A percentile compares a stretch with the other conserved stretches of the same genome.
These are phyloP conservation scores for Temnothorax longispinosus DNA, from an alignment of 1,140 invertebrate genomes.

Conservation along the genomic window DNA sequence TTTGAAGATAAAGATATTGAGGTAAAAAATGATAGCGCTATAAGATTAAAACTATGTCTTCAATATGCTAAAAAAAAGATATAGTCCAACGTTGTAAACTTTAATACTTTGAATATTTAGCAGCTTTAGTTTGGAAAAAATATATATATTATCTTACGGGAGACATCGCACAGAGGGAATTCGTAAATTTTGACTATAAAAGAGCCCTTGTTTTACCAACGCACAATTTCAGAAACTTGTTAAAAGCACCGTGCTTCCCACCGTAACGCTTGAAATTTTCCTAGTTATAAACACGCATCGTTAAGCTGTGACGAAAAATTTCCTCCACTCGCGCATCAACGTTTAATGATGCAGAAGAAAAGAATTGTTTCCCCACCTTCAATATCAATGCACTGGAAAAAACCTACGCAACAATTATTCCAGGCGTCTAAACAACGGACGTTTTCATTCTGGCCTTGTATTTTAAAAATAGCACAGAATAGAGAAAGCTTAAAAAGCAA, in stretches of 20 bases:
- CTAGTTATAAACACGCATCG: not conserved
- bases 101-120: not conserved
- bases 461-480: not conserved
- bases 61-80: slow-evolving; percentile 1
- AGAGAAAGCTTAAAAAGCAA: not conserved
- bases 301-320: not conserved
- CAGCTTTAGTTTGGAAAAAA: not conserved
- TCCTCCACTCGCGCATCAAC: not conserved
- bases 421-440: not conserved
- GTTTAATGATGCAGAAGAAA: not conserved
- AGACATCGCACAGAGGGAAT: not conserved
- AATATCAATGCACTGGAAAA: not conserved
- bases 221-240: not conserved
- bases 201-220: not conserved
- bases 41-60: not conserved
- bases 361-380: not conserved
- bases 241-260: not conserved
- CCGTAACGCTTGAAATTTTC: not conserved
- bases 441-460: not conserved
- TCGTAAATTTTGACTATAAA: not conserved
- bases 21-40: not conserved
- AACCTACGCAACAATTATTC: not conserved
- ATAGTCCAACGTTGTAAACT: not conserved
- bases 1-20: not conserved
- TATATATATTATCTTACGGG: not conserved